Evolutionary conservation across 2,113 vertebrate species (phyloP), one percentile per base, ranked within the genome.

Genomic region (Phaetusa simplex): DNA sequence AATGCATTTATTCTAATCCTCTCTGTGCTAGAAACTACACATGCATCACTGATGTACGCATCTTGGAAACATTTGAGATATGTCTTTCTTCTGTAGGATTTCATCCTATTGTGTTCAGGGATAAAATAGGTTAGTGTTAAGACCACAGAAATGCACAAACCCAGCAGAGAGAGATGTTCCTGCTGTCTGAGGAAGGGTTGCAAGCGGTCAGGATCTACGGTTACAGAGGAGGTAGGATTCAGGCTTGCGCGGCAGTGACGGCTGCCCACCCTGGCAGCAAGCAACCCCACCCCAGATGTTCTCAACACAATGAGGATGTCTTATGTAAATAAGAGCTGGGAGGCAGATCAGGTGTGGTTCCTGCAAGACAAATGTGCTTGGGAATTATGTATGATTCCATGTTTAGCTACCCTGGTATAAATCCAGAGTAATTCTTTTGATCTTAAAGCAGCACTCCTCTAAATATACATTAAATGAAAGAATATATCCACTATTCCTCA

Each of bases 1-100:
- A 97, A 97, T 96, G 97, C 96, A 93, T 97, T 96, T 95, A 95
- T 97, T 93, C 93, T 96, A 97, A 97, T 97, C 95, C 90, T 93
- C 92, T 88, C 94, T 88, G 90, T 92, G 89, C 94, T 93, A 94
- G 96, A 90, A 94, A 88, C 82, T 95, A 62, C 89, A 93, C 87
- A 90, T 55, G 87, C 86, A 96, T 71, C 85, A 26, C 88, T 85
- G 86, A 90, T 88, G 86, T 85, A 59, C 47, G 6, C 83, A 94
- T 82, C 88, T 95, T 94, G 83, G 87, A 93, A 97, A 90, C 91
- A 93, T 86, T 76, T 14, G 40, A 95, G 95, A 95, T 59, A 74
- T 18, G 83, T 40, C 90, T 93, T 79, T 82, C 94, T 86, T 62
- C 93, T 58, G 71, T 11, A 77, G 86, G 86, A 85, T 96, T 89